phyloP scores from a whole-genome alignment of 2,888 invertebrate species.

The Cryptocephalus primarius region DNA sequence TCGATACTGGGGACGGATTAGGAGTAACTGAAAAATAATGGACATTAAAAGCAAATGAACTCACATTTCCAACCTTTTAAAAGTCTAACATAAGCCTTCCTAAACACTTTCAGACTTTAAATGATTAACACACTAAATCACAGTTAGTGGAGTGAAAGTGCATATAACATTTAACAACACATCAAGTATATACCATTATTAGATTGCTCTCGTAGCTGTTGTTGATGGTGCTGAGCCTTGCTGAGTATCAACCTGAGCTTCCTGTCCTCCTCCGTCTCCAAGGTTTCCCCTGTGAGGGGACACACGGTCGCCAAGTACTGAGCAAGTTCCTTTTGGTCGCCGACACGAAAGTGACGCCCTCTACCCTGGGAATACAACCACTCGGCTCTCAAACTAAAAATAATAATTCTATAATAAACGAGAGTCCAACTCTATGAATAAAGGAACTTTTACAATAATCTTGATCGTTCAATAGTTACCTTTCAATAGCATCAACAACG shows the following conservation, averaged over 20 bases:
- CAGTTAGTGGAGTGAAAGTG: no score
- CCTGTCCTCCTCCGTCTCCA: slow-evolving; percentile 78
- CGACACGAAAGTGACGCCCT: slow-evolving; percentile 76
- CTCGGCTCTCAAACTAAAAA: slow-evolving; percentile 73
- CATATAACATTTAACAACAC: no score
- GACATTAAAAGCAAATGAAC: no score
- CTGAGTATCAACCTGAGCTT: slow-evolving; percentile 76
- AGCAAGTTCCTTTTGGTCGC: slow-evolving; percentile 71
- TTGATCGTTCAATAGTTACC: slow-evolving; percentile 39
- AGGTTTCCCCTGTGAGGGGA: slow-evolving; percentile 69
- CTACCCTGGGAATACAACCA: slow-evolving; percentile 94
- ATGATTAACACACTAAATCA: no score
- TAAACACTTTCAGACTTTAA: no score
- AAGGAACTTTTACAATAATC: neutral
- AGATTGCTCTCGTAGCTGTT: slow-evolving; percentile 60
- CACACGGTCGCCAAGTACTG: slow-evolving; percentile 77
- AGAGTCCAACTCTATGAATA: neutral
- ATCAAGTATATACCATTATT: slow-evolving; percentile 14
- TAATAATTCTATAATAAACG: slow-evolving; percentile 1
- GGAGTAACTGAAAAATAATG: slow-evolving; percentile 24
- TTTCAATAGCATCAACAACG: slow-evolving; percentile 82
- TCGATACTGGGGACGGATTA: slow-evolving; percentile 33
- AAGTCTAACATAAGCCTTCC: no score
- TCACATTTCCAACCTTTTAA: no score
- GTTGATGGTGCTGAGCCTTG: slow-evolving; percentile 85